Base-by-base conservation (phyloP, 2,797 vertebrate species). In the Chelon labrosus region DNA sequence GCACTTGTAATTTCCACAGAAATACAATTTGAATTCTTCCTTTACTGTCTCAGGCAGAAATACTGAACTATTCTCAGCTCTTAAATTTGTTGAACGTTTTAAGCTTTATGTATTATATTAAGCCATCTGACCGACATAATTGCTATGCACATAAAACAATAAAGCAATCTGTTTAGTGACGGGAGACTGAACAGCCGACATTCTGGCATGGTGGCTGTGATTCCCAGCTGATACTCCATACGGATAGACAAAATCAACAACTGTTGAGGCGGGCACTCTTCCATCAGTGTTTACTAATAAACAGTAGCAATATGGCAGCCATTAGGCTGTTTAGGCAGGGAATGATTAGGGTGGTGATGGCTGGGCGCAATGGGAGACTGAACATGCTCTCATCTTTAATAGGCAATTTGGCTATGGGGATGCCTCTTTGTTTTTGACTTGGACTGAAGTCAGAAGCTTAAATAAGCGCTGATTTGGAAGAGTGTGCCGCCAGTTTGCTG, bases 301-400 rank as follows among this genome's bases (percentile, higher is more conserved):
- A 93, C 92, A 91, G 86, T 83, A 87, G 87, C 93, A 94, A 94
- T 92, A 94, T 93, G 92, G 90, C 90, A 90, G 91, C 84, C 88
- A 91, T 94, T 93, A 93, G 87, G 85, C 90, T 87, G 86, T 90
- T 94, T 89, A 90, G 92, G 89, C 90, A 87, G 92, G 76, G 88
- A 89, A 91, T 93, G 92, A 95, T 94, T 90, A 92, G 89, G 87
- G 81, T 82, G 89, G 72, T 89, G 90, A 92, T 93, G 84, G 92
- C 91, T 84, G 78, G 85, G 84, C 73, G 80, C 89, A 82, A 70
- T 87, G 82, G 89, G 91, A 93, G 91, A 91, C 87, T 85, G 83
- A 92, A 86, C 82, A 84, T 72, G 85, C 88, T 91, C 92, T 94
- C 92, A 93, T 94, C 93, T 94, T 94, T 93, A 94, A 94, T 94